phyloP scores from a whole-genome alignment of 2,113 vertebrate species.

The Plecotus auritus region DNA sequence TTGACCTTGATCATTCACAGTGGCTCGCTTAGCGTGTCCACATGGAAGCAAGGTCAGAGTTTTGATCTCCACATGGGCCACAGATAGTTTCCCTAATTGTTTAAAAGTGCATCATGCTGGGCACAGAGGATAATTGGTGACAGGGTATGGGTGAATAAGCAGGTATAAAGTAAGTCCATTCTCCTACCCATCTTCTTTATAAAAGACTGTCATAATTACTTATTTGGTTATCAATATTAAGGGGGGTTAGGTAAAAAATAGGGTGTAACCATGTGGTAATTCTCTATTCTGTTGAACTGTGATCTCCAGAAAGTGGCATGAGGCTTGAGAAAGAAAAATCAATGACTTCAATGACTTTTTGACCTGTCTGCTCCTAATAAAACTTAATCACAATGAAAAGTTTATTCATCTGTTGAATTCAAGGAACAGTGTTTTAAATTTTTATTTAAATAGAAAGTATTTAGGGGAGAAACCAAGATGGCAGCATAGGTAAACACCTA shows the following conservation, averaged over 20 bases:
- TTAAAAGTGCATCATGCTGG: neutral
- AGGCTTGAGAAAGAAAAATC: neutral
- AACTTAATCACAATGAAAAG: neutral
- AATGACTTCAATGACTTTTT: neutral
- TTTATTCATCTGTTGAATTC: neutral
- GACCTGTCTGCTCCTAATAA: neutral
- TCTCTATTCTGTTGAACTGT: neutral
- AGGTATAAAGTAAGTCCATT: neutral
- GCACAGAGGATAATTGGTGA: neutral
- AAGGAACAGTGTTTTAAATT: neutral
- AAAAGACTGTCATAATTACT: neutral
- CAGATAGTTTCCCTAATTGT: neutral
- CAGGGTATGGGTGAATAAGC: neutral
- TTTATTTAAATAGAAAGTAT: neutral
- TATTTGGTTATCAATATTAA: neutral
- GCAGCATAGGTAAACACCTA: too few relatives aligned
- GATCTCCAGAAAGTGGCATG: neutral
- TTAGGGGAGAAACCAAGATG: neutral
- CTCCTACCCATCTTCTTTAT: neutral
- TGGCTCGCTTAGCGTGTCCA: fast-evolving
- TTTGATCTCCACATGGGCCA: neutral
- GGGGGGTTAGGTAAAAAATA: neutral
- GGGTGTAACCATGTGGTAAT: neutral
- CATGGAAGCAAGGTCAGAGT: neutral
- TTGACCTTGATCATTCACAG: neutral